Evolutionary conservation across 1,140 invertebrate species (phyloP).

Genomic region (Polypedilum pembai): DNA sequence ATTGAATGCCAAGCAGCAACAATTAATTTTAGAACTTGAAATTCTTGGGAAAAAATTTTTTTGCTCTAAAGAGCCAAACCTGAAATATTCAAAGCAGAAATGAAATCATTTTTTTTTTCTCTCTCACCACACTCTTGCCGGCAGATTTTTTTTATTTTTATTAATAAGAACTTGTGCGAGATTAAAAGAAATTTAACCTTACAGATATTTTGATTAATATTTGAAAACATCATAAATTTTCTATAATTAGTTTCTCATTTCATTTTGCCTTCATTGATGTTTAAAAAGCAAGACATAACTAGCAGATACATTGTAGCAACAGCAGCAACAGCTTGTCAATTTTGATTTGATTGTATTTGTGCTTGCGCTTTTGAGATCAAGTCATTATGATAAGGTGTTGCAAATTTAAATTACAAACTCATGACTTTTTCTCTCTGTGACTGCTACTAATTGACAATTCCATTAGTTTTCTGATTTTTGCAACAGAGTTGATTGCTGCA

Average conservation of each 20-base stretch:
- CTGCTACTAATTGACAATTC: conserved; percentile 12
- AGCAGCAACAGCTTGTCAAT: background rate
- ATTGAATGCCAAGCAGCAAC: conserved; percentile 1
- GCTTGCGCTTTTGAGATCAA: background rate
- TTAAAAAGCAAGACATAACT: background rate
- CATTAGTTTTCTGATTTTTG: background rate
- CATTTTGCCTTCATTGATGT: background rate
- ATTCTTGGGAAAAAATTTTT: conserved; percentile 16
- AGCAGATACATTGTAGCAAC: conserved; percentile 13
- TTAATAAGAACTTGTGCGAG: background rate
- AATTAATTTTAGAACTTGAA: conserved; percentile 23
- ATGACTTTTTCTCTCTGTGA: background rate
- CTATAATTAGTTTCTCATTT: background rate
- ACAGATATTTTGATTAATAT: conserved; percentile 24
- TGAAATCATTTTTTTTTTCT: conserved; percentile 16
- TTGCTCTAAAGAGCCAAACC: background rate
- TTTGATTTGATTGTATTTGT: background rate
- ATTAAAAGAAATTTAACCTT: conserved; percentile 8
- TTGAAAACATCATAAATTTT: conserved; percentile 25
- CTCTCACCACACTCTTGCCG: background rate
- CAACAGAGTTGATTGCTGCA: too few relatives aligned
- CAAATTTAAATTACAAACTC: background rate
- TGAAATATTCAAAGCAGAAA: conserved; percentile 23
- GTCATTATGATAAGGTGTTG: background rate
- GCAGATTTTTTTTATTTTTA: background rate